Evolutionary conservation across 2,797 vertebrate genomes (phyloP), one percentile per base, ranked within the genome.

Genomic region (Spea hammondii): DNA sequence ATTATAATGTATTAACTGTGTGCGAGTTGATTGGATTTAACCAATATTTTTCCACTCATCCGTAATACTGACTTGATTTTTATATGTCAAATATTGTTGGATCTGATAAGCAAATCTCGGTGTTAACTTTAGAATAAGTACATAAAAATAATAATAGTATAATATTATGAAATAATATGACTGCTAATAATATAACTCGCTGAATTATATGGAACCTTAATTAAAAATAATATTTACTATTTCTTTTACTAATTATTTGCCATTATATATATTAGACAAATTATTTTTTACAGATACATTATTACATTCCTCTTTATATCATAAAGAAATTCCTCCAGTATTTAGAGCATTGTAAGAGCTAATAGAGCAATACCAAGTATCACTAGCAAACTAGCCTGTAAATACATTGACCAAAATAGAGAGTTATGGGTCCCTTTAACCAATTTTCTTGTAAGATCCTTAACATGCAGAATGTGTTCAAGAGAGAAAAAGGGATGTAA

Each of bases 351-450:
- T 32, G 32, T 32, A 32, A 46, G 46, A 48, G 46, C 53, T 17
- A 17, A 5, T 44, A 70, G 9, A 68, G 71, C 13, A 62, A 54
- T 67, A 59, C 47, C 72, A 66, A 55, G 48, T 65, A 64, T 79
- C 57, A 65, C 13, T 68, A 57, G 68, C 67, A 48, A 45, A 32
- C 32, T 14, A 14, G 4, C 5, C 70, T 71, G 70, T 76, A 72
- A 45, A 80, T 80, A 76, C 8, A 80, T 80, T 50, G 79, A 80
- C 70, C 55, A 9, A 10, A 32, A 32, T 32, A 32, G 32, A 32
- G 32, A 32, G 32, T 32, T 32, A 45, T 76, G 17, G 65, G 47
- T 70, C 17, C 11, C 57, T 73, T 79, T 51, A 70, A 69, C 47
- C 78, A 44, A 11, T 59, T 79, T 70, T 67, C 69, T 72, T 59